A percentile compares a stretch with the other conserved stretches of the same genome.
These are phyloP conservation scores for Hypomesus transpacificus DNA, from an alignment of 2,113 vertebrate genomes.

Conservation along the genomic window DNA sequence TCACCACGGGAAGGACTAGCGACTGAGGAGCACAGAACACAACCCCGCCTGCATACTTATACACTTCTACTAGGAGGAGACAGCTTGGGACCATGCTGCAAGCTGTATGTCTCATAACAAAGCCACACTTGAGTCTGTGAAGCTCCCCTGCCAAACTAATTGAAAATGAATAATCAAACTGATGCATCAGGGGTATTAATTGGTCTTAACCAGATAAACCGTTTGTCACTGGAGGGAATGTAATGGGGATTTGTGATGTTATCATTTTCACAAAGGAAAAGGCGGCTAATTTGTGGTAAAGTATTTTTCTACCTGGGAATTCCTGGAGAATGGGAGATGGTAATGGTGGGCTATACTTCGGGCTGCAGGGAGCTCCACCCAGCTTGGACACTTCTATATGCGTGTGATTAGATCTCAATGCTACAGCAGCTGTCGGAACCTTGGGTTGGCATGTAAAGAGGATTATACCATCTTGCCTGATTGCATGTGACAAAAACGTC, in stretches of 20 bases:
- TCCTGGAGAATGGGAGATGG: too few relatives aligned
- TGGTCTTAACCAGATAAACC: conserved; percentile 53
- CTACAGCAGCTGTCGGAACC: conserved; percentile 38
- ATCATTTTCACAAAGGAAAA: conserved; percentile 30
- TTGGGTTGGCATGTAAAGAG: conserved; percentile 21
- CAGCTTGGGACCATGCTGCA: not conserved
- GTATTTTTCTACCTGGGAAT: too few relatives aligned
- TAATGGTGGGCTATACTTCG: too few relatives aligned
- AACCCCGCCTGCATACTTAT: conserved; percentile 56
- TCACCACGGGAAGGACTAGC: conserved; percentile 30
- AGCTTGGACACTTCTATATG: conserved; percentile 22
- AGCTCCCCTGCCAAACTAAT: conserved; percentile 51
- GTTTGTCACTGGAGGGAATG: too few relatives aligned
- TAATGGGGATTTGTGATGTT: conserved; percentile 40
- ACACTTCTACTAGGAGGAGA: conserved; percentile 41
- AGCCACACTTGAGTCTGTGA: conserved; percentile 35
- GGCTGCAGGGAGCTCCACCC: not conserved
- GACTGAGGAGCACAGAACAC: conserved; percentile 2
- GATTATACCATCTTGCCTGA: conserved; percentile 38
- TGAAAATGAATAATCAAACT: conserved; percentile 51
- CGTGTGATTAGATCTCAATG: conserved; percentile 54
- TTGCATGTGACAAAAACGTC: conserved; percentile 29
- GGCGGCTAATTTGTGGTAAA: not conserved
- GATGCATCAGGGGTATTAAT: too few relatives aligned
- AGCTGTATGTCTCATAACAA: not conserved